Evolutionary conservation across 1,140 invertebrate species (phyloP), one percentile per base, ranked within the genome.

Genomic region (Bombus waltoni): DNA sequence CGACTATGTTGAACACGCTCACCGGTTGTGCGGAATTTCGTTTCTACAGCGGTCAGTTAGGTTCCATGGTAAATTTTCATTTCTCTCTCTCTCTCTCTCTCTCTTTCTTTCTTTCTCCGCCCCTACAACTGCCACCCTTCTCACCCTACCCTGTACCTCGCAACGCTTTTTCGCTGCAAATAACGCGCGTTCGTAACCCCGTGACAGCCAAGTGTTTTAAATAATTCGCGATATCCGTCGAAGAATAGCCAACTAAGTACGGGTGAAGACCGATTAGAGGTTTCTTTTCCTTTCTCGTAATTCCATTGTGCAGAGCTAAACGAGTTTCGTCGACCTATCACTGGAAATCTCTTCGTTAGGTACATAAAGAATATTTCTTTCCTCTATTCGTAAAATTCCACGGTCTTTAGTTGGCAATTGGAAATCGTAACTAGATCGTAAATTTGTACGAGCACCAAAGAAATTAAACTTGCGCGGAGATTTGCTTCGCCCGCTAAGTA

Each of bases 1-100:
- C 81, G 84, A 90, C 84, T 88, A 78, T 90, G 90, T 91, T 91
- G n/a, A 90, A 91, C 90, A 90, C 77, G 88, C 81, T 83, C 87
- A 71, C 40, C 81, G 87, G 74, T 91, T 90, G 87, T 88, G 79
- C 73, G 83, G 47, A 90, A 91, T 90, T 91, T 90, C 85, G 81
- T 87, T 86, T 84, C 83, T 87, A 88, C 74, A 74, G 78, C 78
- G 84, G 62, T 79, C 83, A 44, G 71, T 80, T 81, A 83, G 72
- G 66, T 77, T 59, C 57, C 74, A 53, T 79, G 53, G 79, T 83
- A 75, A 90, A 90, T 90, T 90, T 84, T 90, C 87, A 88, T 88
- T 88, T 25, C 28, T n/a, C 13, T 42, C 35, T 25, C 18, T 28
- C 13, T 40, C 32, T 9, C 18, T 83, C 22, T 68, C 66, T 35